Evolutionary conservation across 2,888 invertebrate genomes (phyloP), one percentile per base, ranked within the genome.

Genomic region (Nowickia ferox): DNA sequence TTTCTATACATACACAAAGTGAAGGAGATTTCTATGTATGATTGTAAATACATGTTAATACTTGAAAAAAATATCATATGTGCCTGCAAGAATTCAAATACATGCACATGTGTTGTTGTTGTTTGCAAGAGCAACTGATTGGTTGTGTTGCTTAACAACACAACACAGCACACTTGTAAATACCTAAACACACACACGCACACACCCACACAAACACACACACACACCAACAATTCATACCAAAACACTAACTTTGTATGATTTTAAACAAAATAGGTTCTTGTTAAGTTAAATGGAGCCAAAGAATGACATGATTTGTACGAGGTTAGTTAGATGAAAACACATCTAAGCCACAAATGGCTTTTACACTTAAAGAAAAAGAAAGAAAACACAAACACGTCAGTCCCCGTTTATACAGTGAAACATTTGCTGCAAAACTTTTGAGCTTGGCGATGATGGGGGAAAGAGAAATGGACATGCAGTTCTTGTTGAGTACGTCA

Each of bases 221-320:
- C 11, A 5, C n/a, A 44, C 46, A 51, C 51, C 19, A n/a, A 9
- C 4, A 61, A n/a, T 61, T 5, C 17, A 61, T 30, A 19, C 46
- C 48, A 57, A 78, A 65, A 59, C 69, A 53, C 61, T 71, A 71
- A 63, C 69, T 61, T n/a, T 53, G 53, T 81, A 66, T 77, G 61
- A 48, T 71, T 76, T 79, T 69, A 66, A 48, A 71, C 48, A 55
- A 76, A 86, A 71, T 86, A 79, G 79, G 66, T 78, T 71, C 86
- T 86, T 86, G 86, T 86, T 83, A 83, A 83, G 83, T 86, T 86
- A 86, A 86, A 86, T 86, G 86, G 86, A 86, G 86, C 86, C 79
- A 86, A 86, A 86, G 86, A 79, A 83, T 86, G 83, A 86, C 86
- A 86, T 86, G 86, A 83, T 86, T 79, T 83, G 65, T 83, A 59